phyloP scores from a whole-genome alignment of 2,113 vertebrate species.

The Grammomys dolichurus region DNA sequence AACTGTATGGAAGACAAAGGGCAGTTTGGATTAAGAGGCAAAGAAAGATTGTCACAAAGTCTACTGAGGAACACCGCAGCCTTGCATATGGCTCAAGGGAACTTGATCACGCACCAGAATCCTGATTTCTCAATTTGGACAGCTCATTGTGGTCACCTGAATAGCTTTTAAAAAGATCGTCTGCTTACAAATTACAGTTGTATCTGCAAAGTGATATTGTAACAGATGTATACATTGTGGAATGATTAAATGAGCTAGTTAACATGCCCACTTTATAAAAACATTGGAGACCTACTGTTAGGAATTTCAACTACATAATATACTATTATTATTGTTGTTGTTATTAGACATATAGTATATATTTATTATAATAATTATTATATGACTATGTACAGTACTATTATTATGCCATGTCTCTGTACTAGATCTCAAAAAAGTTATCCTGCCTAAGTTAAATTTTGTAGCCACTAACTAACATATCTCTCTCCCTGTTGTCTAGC shows the following conservation, averaged over 20 bases:
- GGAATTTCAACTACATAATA: neutral
- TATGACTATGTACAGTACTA: neutral
- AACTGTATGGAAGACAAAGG: neutral
- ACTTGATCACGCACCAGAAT: neutral
- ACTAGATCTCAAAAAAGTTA: neutral
- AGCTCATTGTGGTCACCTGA: neutral
- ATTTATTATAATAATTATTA: neutral
- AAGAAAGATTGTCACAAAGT: neutral
- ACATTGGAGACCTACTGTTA: neutral
- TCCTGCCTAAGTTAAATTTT: neutral
- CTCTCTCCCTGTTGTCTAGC: neutral
- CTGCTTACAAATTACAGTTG: neutral
- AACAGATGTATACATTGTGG: neutral
- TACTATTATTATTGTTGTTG: neutral
- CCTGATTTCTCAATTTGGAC: neutral
- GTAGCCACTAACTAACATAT: neutral
- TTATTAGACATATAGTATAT: neutral
- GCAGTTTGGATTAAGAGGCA: neutral
- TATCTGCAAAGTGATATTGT: neutral
- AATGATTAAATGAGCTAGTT: neutral
- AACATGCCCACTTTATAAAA: neutral
- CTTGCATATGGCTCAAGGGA: neutral
- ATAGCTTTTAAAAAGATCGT: neutral
- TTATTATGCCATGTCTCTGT: neutral
- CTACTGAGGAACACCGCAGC: neutral